Conservation (phyloP, 2,113 vertebrate species). For the Phalacrocorax pelagicus region DNA sequence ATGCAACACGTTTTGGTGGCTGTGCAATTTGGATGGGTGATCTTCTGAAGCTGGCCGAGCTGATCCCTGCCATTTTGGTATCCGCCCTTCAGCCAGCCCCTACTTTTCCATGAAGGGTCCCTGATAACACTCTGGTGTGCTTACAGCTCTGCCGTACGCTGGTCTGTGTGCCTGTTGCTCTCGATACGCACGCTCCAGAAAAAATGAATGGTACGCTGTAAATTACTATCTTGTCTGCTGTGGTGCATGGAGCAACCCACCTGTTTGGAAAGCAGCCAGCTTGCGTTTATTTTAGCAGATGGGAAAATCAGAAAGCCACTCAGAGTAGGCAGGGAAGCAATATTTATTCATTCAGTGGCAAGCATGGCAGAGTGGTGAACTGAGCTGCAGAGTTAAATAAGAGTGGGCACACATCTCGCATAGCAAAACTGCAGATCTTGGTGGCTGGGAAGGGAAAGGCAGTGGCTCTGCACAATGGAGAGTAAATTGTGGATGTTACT, state of each 20-base stretch:
- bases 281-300: slow-evolving; percentile 1
- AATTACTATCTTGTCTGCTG: not conserved
- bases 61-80: not conserved
- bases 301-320: not conserved
- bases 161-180: not conserved
- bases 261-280: slow-evolving; percentile 31
- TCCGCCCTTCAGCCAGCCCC: no score
- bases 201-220: not conserved
- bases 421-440: not conserved
- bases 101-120: accelerated
- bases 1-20: not conserved
- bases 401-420: accelerated
- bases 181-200: accelerated
- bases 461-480: not conserved
- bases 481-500: not conserved
- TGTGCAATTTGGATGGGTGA: not conserved
- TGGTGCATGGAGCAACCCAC: slow-evolving; percentile 4
- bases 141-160: not conserved
- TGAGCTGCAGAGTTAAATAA: not conserved
- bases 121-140: accelerated
- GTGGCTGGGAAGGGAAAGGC: not conserved
- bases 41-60: not conserved
- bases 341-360: not conserved
- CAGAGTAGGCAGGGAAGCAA: not conserved
- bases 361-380: not conserved